Evolutionary conservation across 2,797 vertebrate genomes (phyloP).

Genomic region (Tangara arthus): DNA sequence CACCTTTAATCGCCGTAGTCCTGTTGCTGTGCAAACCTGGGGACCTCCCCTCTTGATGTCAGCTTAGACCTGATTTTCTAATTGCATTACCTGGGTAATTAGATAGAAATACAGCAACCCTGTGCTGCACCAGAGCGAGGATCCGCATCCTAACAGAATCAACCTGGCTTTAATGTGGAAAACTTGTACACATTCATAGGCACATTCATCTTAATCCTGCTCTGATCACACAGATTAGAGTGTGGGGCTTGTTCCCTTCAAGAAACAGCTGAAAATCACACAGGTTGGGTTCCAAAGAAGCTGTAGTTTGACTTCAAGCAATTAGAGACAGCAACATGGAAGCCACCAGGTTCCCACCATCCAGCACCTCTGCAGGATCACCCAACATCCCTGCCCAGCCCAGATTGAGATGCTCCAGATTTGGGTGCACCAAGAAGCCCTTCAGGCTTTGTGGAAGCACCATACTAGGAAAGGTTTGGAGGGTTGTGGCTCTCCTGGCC

Average conservation of each 20-base stretch:
- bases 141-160: slow-evolving; percentile 58
- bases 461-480: accelerated
- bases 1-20: slow-evolving; percentile 38
- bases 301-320: not conserved
- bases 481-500: accelerated
- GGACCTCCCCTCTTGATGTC: slow-evolving; percentile 58
- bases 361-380: accelerated
- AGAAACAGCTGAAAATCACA: not conserved
- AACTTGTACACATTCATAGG: not conserved
- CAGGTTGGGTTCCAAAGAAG: not conserved
- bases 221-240: slow-evolving; percentile 12
- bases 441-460: not conserved
- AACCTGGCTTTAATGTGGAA: slow-evolving; percentile 43
- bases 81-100: slow-evolving; percentile 75
- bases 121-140: not conserved
- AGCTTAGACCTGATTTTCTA: slow-evolving; percentile 61
- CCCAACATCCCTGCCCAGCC: not conserved
- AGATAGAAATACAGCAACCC: slow-evolving; percentile 55
- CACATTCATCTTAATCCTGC: accelerated
- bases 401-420: not conserved
- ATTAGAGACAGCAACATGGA: not conserved
- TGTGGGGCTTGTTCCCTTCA: not conserved
- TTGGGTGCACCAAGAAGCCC: not conserved
- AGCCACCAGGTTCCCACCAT: accelerated
- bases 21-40: slow-evolving; percentile 30